A percentile compares a stretch with the other conserved stretches of the same genome.
These are phyloP conservation scores for Dasypolia templi DNA, from an alignment of 2,888 invertebrate genomes.

Conservation along the genomic window DNA sequence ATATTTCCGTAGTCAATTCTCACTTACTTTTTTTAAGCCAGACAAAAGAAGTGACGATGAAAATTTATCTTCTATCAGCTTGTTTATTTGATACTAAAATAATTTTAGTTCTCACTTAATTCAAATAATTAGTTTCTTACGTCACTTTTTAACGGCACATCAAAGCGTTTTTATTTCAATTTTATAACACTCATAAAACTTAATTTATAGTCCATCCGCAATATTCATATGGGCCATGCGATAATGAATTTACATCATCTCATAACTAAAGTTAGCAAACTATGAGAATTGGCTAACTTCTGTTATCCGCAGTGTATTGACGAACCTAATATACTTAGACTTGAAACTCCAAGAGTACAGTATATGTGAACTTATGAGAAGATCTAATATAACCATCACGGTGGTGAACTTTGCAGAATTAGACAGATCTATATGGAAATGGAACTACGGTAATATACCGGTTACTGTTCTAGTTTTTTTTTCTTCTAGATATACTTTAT, in stretches of 20 bases:
- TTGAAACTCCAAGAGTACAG: slow-evolving; percentile 51
- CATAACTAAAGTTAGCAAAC: slow-evolving; percentile 74
- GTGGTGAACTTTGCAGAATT: not conserved
- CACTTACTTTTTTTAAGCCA: too few relatives aligned
- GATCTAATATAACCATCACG: slow-evolving; percentile 17
- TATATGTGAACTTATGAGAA: slow-evolving; percentile 6
- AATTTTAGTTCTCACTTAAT: not conserved
- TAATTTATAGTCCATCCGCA: slow-evolving; percentile 27
- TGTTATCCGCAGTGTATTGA: slow-evolving; percentile 81
- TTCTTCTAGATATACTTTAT: too few relatives aligned
- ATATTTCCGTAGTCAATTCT: too few relatives aligned
- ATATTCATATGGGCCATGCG: slow-evolving; percentile 50
- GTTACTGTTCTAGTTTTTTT: not conserved
- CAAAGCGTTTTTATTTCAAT: slow-evolving; percentile 11
- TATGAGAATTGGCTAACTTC: slow-evolving; percentile 81
- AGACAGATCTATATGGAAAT: not conserved
- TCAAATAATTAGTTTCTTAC: slow-evolving; percentile 3
- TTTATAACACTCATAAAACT: slow-evolving; percentile 41
- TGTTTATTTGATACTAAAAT: not conserved
- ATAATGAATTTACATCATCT: slow-evolving; percentile 74
- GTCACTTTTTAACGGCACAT: not conserved
- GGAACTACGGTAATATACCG: too few relatives aligned
- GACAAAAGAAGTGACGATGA: too few relatives aligned
- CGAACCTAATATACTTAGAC: slow-evolving; percentile 73
- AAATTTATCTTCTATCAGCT: not conserved